Conservation (phyloP, 92 coral and sea anemone genomes). For the Heteractis magnifica region DNA sequence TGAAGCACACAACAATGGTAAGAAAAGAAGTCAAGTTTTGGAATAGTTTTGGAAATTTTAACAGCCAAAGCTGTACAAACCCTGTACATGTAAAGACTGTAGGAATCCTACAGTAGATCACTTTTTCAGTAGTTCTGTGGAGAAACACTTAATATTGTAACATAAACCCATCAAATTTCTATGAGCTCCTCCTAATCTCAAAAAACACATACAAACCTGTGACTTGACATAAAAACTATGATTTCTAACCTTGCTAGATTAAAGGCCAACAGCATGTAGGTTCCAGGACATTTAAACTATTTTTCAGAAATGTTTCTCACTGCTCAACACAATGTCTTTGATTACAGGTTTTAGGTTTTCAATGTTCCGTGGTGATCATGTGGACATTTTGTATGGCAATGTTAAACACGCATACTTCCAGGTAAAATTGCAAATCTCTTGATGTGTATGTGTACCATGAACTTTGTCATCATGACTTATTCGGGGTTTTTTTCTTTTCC, state of each 20-base stretch:
- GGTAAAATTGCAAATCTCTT: constrained; percentile 37
- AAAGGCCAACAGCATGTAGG: neutral
- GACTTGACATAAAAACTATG: no score
- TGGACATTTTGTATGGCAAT: constrained; percentile 92
- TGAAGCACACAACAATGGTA: constrained; percentile 88
- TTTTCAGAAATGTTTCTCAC: neutral
- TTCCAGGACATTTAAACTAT: neutral
- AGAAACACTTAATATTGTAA: no score
- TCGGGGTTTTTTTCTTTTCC: neutral
- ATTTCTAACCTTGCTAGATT: no score
- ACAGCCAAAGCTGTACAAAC: neutral
- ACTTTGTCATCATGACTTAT: neutral
- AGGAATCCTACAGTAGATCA: no score
- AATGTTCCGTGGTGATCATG: constrained; percentile 86
- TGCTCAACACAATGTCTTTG: neutral
- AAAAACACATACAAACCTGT: no score
- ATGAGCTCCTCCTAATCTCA: no score
- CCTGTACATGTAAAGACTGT: no score
- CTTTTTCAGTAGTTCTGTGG: no score
- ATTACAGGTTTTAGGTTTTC: constrained; percentile 92
- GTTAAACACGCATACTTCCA: constrained; percentile 94
- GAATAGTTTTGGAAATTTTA: neutral
- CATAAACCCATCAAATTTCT: no score
- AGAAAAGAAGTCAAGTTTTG: neutral
- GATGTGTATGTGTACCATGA: neutral